Evolutionary conservation across 2,888 invertebrate species (phyloP).

Genomic region (Aspidiotus rigidus): DNA sequence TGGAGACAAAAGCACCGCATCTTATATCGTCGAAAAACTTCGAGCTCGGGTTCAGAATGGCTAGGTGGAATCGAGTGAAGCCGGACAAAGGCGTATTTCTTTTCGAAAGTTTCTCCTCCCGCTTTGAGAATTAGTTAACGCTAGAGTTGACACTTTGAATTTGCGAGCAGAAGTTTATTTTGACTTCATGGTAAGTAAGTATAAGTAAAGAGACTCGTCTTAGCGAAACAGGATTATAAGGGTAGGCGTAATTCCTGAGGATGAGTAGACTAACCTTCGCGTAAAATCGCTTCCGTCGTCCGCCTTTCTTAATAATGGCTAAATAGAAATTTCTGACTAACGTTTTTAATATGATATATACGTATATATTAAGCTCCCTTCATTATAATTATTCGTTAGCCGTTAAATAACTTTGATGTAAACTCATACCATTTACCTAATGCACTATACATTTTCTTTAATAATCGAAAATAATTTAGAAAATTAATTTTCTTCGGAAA

Average conservation of each 20-base stretch:
- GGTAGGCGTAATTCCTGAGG: conserved; percentile 11
- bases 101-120: conserved; percentile 11
- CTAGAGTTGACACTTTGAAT: conserved; percentile 32
- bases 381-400: conserved; percentile 26
- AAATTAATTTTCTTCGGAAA: no score
- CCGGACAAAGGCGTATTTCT: no score
- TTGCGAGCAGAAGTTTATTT: conserved; percentile 16
- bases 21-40: no score
- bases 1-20: no score
- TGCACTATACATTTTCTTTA: no score
- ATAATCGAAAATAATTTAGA: no score
- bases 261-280: conserved; percentile 19
- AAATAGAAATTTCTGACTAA: background rate
- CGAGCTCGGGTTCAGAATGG: no score
- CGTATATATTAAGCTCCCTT: conserved; percentile 20
- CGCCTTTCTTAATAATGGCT: conserved; percentile 25
- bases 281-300: conserved; percentile 11
- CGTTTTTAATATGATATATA: background rate
- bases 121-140: conserved; percentile 30
- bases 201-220: conserved; percentile 31
- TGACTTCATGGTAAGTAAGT: background rate
- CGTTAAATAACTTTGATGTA: conserved; percentile 21
- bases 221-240: conserved; percentile 32
- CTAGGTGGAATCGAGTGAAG: no score
- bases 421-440: no score